A percentile compares a stretch with the other conserved stretches of the same genome.
phyloP scores from a whole-genome alignment of 2,888 invertebrate species.

The Diarsia dahlii region DNA sequence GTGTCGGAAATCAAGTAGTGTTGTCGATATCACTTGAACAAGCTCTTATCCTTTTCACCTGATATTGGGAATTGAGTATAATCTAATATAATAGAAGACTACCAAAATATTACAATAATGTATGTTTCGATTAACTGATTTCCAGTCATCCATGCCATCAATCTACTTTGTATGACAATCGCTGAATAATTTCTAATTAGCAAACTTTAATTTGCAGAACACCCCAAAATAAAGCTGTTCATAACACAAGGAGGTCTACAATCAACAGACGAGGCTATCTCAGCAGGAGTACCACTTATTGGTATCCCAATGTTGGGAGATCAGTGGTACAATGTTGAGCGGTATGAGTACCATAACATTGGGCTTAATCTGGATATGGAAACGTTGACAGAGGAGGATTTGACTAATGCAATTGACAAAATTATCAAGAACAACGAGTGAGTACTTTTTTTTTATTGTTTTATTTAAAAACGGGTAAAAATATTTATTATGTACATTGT shows the following conservation, averaged over 20 bases:
- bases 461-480: neutral
- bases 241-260: conserved; percentile 84
- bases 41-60: no score
- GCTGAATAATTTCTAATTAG: neutral
- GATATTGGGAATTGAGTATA: neutral
- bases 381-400: conserved; percentile 66
- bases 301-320: conserved; percentile 81
- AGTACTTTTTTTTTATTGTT: neutral
- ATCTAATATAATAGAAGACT: neutral
- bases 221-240: conserved; percentile 84
- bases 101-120: neutral
- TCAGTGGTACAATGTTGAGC: conserved; percentile 78
- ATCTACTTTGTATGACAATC: neutral
- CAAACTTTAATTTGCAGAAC: conserved; percentile 67
- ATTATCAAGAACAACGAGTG: conserved; percentile 7
- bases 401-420: conserved; percentile 66
- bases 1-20: no score
- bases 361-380: conserved; percentile 67
- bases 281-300: conserved; percentile 78
- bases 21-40: no score
- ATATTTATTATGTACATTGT: neutral
- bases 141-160: neutral
- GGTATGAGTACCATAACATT: conserved; percentile 66
- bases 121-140: neutral
- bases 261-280: conserved; percentile 82